Conservation (phyloP, 2,113 vertebrate genomes). For the Thymallus thymallus region DNA sequence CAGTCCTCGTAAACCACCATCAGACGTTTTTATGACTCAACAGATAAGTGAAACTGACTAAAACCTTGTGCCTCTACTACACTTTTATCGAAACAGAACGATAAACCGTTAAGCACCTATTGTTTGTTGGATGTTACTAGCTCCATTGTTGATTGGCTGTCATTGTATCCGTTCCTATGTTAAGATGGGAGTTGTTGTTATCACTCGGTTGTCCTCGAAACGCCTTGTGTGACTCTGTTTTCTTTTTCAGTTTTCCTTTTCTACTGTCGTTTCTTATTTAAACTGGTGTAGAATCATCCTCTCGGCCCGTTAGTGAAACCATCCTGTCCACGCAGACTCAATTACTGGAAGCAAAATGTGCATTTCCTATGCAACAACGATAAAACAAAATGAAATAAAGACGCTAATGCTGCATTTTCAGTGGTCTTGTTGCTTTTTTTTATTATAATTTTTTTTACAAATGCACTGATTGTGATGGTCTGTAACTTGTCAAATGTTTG, state of each 20-base stretch:
- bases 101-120: slow-evolving; percentile 79
- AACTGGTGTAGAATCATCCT: slow-evolving; percentile 87
- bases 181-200: slow-evolving; percentile 39
- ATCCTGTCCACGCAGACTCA: slow-evolving; percentile 91
- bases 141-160: slow-evolving; percentile 86
- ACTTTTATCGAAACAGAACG: slow-evolving; percentile 88
- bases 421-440: slow-evolving; percentile 27
- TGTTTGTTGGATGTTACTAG: slow-evolving; percentile 64
- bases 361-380: slow-evolving; percentile 99
- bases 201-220: slow-evolving; percentile 22
- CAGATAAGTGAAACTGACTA: slow-evolving; percentile 42
- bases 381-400: slow-evolving; percentile 89
- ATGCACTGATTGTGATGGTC: neutral
- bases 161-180: slow-evolving; percentile 84
- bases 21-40: slow-evolving; percentile 1
- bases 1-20: neutral
- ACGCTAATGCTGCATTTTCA: slow-evolving; percentile 86
- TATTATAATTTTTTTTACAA: no score
- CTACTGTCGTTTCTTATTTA: slow-evolving; percentile 47
- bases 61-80: slow-evolving; percentile 94
- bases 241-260: slow-evolving; percentile 9
- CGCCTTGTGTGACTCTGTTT: slow-evolving; percentile 26
- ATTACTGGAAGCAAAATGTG: slow-evolving; percentile 98
- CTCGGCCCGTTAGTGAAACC: slow-evolving; percentile 85
- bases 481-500: neutral